phyloP scores from a whole-genome alignment of 2,113 vertebrate species.

The Psilopogon haemacephalus region DNA sequence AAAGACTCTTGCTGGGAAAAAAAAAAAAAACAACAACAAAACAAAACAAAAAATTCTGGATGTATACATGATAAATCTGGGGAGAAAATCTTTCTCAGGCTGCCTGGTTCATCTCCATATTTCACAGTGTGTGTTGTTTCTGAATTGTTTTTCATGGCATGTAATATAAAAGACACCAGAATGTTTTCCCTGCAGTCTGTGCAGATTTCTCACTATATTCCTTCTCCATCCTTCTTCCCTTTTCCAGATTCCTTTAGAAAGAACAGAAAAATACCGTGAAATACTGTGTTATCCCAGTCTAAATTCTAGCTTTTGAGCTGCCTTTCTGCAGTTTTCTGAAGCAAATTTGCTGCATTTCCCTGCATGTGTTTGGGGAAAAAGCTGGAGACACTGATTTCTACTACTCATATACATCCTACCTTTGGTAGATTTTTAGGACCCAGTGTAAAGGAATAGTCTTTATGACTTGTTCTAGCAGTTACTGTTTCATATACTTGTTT shows the following conservation, averaged over 20 bases:
- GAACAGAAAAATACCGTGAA: background rate
- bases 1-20: background rate
- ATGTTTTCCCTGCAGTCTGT: background rate
- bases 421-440: background rate
- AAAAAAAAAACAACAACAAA: background rate
- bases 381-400: background rate
- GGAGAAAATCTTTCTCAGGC: background rate
- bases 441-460: background rate
- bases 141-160: background rate
- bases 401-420: background rate
- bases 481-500: background rate
- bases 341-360: slow-evolving; percentile 23
- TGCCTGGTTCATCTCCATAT: background rate
- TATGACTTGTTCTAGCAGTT: background rate
- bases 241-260: background rate
- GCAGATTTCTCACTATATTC: background rate
- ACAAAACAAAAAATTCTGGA: background rate
- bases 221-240: background rate
- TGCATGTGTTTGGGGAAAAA: background rate
- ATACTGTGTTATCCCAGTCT: background rate
- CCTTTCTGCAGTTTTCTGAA: slow-evolving; percentile 1
- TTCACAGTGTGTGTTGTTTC: background rate
- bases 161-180: background rate
- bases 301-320: background rate
- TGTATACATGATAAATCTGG: background rate